Evolutionary conservation across 2,113 vertebrate species (phyloP).

Genomic region (Entomyzon cyanotis): DNA sequence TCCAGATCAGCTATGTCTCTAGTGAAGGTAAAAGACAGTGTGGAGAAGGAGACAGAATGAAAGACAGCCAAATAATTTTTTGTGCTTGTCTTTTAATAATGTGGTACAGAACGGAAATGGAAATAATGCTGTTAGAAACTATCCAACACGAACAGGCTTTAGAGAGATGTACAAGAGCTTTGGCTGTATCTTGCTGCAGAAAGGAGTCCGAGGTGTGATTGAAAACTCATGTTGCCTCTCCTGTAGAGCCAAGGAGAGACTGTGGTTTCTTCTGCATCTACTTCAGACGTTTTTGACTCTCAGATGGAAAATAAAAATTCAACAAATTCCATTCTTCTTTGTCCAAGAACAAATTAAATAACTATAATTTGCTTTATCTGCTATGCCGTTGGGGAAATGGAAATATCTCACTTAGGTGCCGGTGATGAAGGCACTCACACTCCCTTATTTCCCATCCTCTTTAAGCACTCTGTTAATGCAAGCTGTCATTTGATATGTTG

Average conservation of each 20-base stretch:
- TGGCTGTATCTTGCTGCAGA: background rate
- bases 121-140: background rate
- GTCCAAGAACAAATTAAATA: background rate
- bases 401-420: background rate
- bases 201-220: background rate
- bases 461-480: background rate
- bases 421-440: background rate
- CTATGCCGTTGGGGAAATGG: background rate
- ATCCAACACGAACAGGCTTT: background rate
- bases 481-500: background rate
- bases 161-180: background rate
- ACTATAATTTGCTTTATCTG: background rate
- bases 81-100: background rate
- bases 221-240: background rate
- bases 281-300: background rate
- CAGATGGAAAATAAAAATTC: background rate
- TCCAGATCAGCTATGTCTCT: background rate
- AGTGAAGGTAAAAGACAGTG: background rate
- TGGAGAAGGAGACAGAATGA: background rate
- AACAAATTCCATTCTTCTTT: background rate
- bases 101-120: background rate
- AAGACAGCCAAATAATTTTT: background rate
- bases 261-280: background rate
- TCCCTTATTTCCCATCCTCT: background rate
- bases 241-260: background rate